A percentile compares a stretch with the other conserved stretches of the same genome.
These are phyloP conservation scores for Atractosteus spatula DNA, from an alignment of 2,113 vertebrate species.

Conservation along the genomic window DNA sequence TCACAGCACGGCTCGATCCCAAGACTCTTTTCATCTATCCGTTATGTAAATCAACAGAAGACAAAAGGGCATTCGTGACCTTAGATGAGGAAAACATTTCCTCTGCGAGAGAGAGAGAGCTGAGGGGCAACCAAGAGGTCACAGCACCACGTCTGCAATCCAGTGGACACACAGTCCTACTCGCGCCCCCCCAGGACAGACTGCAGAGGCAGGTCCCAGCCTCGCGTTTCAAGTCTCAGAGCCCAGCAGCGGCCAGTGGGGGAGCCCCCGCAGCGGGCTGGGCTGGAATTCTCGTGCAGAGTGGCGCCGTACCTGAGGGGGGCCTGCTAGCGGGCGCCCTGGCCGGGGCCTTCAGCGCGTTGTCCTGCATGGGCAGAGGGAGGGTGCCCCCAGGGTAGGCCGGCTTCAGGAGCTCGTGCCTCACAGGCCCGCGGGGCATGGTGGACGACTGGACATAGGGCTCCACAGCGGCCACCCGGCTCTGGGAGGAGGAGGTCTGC, in stretches of 20 bases:
- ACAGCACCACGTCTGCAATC: too few relatives aligned
- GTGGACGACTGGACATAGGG: conserved; percentile 96
- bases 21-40: too few relatives aligned
- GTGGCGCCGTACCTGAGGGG: conserved; percentile 25
- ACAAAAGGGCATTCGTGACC: too few relatives aligned
- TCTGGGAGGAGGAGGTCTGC: conserved; percentile 68
- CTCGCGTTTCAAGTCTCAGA: too few relatives aligned
- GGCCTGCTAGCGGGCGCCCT: conserved; percentile 32
- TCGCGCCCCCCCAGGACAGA: too few relatives aligned
- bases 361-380: conserved; percentile 69
- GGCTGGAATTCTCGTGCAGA: conserved; percentile 6
- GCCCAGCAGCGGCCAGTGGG: neutral
- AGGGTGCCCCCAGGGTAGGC: conserved; percentile 75
- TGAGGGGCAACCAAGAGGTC: too few relatives aligned
- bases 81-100: too few relatives aligned
- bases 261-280: neutral
- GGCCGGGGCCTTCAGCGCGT: conserved; percentile 62
- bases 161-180: too few relatives aligned
- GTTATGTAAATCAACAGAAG: too few relatives aligned
- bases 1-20: too few relatives aligned
- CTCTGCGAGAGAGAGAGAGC: too few relatives aligned
- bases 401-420: conserved; percentile 87
- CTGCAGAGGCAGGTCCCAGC: too few relatives aligned
- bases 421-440: conserved; percentile 80
- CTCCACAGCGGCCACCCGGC: conserved; percentile 91